These are phyloP conservation scores for Podarcis siculus DNA, from an alignment of 2,797 vertebrate genomes.

Conservation along the genomic window DNA sequence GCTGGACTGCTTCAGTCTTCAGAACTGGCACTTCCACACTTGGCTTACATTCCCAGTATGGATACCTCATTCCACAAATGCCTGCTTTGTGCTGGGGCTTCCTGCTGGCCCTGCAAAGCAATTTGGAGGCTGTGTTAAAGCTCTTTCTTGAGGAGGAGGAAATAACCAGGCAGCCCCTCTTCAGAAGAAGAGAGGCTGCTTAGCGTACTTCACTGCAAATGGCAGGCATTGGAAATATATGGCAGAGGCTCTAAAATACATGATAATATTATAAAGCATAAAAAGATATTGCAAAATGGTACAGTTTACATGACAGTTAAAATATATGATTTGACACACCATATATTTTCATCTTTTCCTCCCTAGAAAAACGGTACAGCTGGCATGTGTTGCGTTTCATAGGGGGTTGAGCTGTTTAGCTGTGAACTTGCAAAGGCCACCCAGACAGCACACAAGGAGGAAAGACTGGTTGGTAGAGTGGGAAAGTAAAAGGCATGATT, in stretches of 20 bases:
- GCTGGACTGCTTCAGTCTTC: no score
- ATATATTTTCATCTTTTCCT: constrained; percentile 57
- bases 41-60: not conserved
- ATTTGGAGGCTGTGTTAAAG: not conserved
- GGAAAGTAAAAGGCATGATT: not conserved
- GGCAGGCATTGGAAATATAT: constrained; percentile 56
- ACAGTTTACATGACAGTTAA: constrained; percentile 64
- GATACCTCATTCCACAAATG: constrained; percentile 3
- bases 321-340: constrained; percentile 42
- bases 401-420: constrained; percentile 18
- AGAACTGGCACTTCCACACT: no score
- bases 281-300: constrained; percentile 63
- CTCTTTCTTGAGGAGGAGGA: not conserved
- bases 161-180: constrained; percentile 57
- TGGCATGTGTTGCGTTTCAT: constrained; percentile 34
- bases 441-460: not conserved
- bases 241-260: constrained; percentile 49
- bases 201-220: constrained; percentile 41
- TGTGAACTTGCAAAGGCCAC: not conserved
- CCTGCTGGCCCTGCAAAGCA: not conserved
- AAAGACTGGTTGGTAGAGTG: not conserved
- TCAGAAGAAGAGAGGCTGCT: constrained; percentile 39
- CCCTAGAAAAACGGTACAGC: constrained; percentile 43
- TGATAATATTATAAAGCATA: constrained; percentile 60
- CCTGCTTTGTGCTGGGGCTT: constrained; percentile 19